phyloP scores from a whole-genome alignment of 2,797 vertebrate species.

The Rousettus madagascariensis region DNA sequence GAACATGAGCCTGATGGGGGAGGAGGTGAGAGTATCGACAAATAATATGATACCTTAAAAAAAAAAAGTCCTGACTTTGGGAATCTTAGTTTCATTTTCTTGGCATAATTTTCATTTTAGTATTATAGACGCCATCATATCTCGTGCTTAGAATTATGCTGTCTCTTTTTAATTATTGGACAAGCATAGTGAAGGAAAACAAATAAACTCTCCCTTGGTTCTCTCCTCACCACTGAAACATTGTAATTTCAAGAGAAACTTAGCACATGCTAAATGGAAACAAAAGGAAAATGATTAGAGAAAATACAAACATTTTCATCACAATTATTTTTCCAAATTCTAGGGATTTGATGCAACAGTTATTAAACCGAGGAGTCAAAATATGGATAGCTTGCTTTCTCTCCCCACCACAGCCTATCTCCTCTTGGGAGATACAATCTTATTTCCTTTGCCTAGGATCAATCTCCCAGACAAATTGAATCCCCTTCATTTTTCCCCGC shows the following conservation, averaged over 20 bases:
- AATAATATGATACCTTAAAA: not conserved
- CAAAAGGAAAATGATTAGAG: conserved; percentile 65
- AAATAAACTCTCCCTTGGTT: not conserved
- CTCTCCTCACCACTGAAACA: not conserved
- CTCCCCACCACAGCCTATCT: not conserved
- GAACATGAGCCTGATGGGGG: not conserved
- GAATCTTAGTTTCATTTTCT: conserved; percentile 34
- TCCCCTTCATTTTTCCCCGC: not conserved
- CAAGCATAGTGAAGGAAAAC: not conserved
- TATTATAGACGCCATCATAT: not conserved
- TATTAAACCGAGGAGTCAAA: conserved; percentile 64
- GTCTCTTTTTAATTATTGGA: conserved; percentile 5
- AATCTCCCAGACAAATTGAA: conserved; percentile 27
- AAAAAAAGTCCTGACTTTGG: not conserved
- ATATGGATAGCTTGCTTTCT: conserved; percentile 66
- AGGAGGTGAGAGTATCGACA: accelerated
- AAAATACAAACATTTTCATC: conserved; percentile 61
- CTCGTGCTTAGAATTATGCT: not conserved
- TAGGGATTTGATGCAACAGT: conserved; percentile 52
- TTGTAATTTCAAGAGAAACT: conserved; percentile 53
- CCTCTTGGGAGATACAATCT: conserved; percentile 18
- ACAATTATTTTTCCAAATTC: conserved; percentile 68
- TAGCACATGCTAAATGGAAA: conserved; percentile 8
- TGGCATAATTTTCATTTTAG: not conserved
- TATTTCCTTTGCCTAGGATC: not conserved